Evolutionary conservation across 2,113 vertebrate genomes (phyloP), one percentile per base, ranked within the genome.

Genomic region (Proterorhinus semilunaris): DNA sequence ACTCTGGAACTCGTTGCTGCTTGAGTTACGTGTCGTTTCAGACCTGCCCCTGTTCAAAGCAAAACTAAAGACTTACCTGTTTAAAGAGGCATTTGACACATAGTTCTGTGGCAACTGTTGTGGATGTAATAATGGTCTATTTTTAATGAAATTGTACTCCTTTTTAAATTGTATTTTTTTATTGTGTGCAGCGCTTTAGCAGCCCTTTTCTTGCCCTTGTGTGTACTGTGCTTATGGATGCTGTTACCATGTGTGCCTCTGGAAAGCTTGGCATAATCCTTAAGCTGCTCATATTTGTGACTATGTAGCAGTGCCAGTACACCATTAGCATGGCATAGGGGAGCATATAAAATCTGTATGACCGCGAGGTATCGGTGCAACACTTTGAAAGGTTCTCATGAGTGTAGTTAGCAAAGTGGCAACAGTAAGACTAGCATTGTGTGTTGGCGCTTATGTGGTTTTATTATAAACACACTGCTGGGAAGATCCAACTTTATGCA

Each of bases 161-260:
- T n/a, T n/a, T n/a, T n/a, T n/a, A n/a, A n/a, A n/a, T n/a, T n/a
- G n/a, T n/a, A n/a, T n/a, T n/a, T n/a, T n/a, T n/a, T n/a, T n/a
- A n/a, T n/a, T n/a, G n/a, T n/a, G n/a, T n/a, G n/a, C n/a, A n/a
- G n/a, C 65, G 55, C 12, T 74, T 44, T 52, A 63, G 54, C 57
- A 70, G 21, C 45, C 61, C 70, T 67, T 16, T 51, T 36, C 27
- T 0, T 66, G 27, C 21, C 52, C 21, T 66, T 15, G 15, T 70
- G 63, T 84, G 79, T 69, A 79, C 73, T 81, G 54, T 67, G 77
- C 82, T 83, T 70, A 66, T 76, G 62, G 66, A 70, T 69, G 58
- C 70, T 54, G 16, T 46, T 52, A 4, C n/a, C 66, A 57, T 62
- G 61, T 69, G 72, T 72, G 71, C 17, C 83, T 65, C 82, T 72